Evolutionary conservation across 2,888 invertebrate species (phyloP).

Genomic region (Agrochola circellaris): DNA sequence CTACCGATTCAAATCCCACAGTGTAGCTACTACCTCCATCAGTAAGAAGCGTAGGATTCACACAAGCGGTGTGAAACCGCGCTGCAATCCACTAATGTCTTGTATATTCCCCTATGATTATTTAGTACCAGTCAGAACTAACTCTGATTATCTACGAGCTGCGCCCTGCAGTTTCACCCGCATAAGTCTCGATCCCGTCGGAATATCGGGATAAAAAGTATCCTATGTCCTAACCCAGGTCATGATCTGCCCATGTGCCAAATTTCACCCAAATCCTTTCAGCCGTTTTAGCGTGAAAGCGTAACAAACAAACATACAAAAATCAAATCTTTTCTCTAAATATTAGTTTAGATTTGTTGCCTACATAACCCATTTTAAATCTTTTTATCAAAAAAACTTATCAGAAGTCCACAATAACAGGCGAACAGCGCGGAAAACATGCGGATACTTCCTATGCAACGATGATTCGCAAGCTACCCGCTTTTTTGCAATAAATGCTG

Average conservation of each 20-base stretch:
- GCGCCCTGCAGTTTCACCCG: no score
- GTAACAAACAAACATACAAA: no score
- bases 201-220: no score
- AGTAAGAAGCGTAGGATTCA: background rate
- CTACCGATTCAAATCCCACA: background rate
- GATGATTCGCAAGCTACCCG: slow-evolving; percentile 66
- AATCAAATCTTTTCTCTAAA: no score
- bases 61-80: background rate
- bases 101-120: background rate
- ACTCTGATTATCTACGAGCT: background rate
- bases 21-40: background rate
- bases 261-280: no score
- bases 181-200: no score
- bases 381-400: slow-evolving; percentile 21
- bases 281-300: no score
- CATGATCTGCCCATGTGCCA: no score
- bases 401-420: slow-evolving; percentile 45
- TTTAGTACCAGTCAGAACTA: background rate
- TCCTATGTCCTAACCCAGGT: no score
- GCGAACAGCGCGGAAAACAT: slow-evolving; percentile 42
- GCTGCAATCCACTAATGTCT: background rate
- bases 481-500: slow-evolving; percentile 72
- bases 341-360: background rate
- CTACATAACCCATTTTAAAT: slow-evolving; percentile 1
- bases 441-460: slow-evolving; percentile 47